A percentile compares a stretch with the other conserved stretches of the same genome.
phyloP scores from a whole-genome alignment of 2,113 vertebrate genomes.

The Oenanthe oenanthe region DNA sequence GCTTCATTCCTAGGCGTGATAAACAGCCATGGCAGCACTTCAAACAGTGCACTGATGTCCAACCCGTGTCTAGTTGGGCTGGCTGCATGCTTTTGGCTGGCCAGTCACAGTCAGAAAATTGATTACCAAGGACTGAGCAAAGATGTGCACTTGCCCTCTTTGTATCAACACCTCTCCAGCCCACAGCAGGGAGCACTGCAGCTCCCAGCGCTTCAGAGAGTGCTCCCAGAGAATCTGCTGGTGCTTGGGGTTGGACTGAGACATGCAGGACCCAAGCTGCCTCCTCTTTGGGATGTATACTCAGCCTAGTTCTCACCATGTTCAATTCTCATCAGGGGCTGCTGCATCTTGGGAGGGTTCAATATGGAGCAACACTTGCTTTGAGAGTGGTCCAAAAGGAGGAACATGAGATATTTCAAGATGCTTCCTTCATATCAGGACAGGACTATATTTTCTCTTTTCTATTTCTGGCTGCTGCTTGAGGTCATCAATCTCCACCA shows the following conservation, averaged over 20 bases:
- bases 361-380: not conserved
- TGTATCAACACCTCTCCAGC: not conserved
- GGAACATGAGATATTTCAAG: not conserved
- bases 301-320: accelerated
- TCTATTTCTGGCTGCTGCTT: constrained; percentile 29
- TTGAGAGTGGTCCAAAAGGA: not conserved
- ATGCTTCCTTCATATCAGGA: not conserved
- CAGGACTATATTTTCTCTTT: not conserved
- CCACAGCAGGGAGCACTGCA: accelerated
- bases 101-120: not conserved
- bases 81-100: not conserved
- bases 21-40: not conserved
- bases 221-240: not conserved
- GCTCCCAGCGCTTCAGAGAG: not conserved
- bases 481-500: constrained; percentile 29
- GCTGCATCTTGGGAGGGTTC: not conserved
- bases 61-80: accelerated
- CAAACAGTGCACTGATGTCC: accelerated
- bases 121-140: not conserved
- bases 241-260: not conserved
- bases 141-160: not conserved
- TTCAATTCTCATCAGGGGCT: not conserved
- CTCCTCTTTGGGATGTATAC: not conserved
- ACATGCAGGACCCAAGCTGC: not conserved
- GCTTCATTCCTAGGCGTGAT: not conserved